phyloP scores from a whole-genome alignment of 2,113 vertebrate species.

The Charadrius vociferus region DNA sequence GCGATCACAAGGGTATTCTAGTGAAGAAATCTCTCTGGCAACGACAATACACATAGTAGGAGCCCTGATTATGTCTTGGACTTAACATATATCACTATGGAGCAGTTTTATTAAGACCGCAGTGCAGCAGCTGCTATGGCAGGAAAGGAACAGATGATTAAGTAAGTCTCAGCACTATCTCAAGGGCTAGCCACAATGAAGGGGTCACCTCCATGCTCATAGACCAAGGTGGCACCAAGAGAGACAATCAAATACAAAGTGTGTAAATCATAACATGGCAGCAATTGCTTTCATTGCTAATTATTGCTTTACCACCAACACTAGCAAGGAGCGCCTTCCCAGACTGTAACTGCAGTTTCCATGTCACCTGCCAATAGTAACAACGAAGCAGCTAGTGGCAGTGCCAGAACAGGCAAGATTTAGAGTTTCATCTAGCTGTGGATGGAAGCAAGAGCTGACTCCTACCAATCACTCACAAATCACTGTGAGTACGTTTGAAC shows the following conservation, averaged over 20 bases:
- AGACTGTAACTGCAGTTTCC: not conserved
- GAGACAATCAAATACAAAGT: not conserved
- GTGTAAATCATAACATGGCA: not conserved
- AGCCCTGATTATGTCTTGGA: not conserved
- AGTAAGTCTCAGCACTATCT: not conserved
- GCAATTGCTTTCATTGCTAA: not conserved
- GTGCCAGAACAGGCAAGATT: not conserved
- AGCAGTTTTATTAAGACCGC: constrained; percentile 3
- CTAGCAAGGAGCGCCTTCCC: not conserved
- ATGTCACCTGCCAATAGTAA: not conserved
- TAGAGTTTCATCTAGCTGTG: not conserved
- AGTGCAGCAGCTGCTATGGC: not conserved
- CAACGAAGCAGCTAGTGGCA: not conserved
- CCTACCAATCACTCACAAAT: not conserved
- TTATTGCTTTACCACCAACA: not conserved
- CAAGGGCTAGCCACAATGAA: not conserved
- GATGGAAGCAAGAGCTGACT: not conserved
- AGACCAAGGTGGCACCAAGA: not conserved
- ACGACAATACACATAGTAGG: not conserved
- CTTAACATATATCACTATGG: not conserved
- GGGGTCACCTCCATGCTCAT: not conserved
- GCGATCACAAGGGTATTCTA: not conserved
- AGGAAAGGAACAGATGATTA: not conserved
- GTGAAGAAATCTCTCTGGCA: not conserved
- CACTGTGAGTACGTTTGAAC: not conserved